Conservation (phyloP, 2,113 vertebrate genomes). For the Oreotrochilus melanogaster region DNA sequence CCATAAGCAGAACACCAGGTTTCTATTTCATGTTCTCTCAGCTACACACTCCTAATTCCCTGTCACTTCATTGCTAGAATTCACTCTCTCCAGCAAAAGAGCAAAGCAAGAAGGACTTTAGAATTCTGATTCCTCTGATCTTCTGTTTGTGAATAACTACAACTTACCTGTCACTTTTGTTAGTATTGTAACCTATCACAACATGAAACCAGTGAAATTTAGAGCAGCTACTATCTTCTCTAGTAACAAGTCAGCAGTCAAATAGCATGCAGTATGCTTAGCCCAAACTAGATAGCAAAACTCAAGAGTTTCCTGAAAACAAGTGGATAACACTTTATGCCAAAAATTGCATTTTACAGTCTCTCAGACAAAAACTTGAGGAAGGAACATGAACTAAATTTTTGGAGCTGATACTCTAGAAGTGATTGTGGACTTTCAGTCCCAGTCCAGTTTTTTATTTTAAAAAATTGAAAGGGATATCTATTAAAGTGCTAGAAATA, state of each 20-base stretch:
- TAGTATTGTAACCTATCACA: fast-evolving
- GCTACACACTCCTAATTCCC: background rate
- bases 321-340: background rate
- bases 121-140: background rate
- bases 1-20: background rate
- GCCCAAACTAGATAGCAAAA: background rate
- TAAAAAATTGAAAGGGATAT: background rate
- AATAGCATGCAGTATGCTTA: background rate
- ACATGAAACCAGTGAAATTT: background rate
- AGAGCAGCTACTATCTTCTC: background rate
- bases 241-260: background rate
- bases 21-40: background rate
- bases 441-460: background rate
- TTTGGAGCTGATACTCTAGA: background rate
- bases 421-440: background rate
- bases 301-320: background rate
- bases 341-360: background rate
- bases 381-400: background rate
- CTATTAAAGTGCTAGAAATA: background rate
- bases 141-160: slow-evolving; percentile 5
- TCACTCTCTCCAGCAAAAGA: background rate
- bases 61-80: background rate
- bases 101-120: background rate
- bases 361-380: background rate
- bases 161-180: background rate